phyloP scores from a whole-genome alignment of 2,888 invertebrate species.

The Ophraella communa region DNA sequence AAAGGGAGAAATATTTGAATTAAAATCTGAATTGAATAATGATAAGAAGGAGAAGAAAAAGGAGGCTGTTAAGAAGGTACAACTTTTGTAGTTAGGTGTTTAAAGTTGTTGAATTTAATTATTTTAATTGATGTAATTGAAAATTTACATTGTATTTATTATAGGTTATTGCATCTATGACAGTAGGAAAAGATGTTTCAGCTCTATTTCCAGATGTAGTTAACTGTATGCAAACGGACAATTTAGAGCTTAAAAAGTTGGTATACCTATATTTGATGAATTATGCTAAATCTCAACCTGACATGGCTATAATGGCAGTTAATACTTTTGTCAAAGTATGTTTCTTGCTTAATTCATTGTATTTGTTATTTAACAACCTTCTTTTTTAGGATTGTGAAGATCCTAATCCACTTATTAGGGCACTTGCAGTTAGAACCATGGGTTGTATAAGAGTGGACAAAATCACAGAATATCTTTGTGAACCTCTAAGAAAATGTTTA shows the following conservation, averaged over 20 bases:
- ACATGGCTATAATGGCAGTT: conserved; percentile 99
- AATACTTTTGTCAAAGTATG: conserved; percentile 99
- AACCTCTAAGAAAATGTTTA: conserved; percentile 92
- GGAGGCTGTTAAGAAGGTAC: conserved; percentile 98
- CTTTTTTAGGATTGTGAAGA: conserved; percentile 94
- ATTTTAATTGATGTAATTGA: background rate
- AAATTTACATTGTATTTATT: conserved; percentile 27
- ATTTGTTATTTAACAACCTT: too few species aligned
- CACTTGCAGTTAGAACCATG: conserved; percentile 98
- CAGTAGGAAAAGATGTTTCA: conserved; percentile 99
- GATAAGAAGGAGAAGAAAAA: conserved; percentile 99
- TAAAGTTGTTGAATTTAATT: background rate
- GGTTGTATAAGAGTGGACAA: conserved; percentile 99
- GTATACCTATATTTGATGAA: conserved; percentile 99
- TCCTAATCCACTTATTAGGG: conserved; percentile 97
- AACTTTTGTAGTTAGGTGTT: background rate
- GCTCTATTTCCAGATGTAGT: conserved; percentile 99
- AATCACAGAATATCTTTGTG: conserved; percentile 99
- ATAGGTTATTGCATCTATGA: conserved; percentile 99
- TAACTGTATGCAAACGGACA: conserved; percentile 99
- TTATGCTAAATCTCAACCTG: conserved; percentile 99
- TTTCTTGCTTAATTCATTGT: too few species aligned
- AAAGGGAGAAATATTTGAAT: conserved; percentile 99
- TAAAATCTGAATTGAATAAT: conserved; percentile 98
- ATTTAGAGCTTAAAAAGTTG: conserved; percentile 96